Base-by-base conservation (phyloP, 2,888 invertebrate species). In the Cartodere bifasciata region DNA sequence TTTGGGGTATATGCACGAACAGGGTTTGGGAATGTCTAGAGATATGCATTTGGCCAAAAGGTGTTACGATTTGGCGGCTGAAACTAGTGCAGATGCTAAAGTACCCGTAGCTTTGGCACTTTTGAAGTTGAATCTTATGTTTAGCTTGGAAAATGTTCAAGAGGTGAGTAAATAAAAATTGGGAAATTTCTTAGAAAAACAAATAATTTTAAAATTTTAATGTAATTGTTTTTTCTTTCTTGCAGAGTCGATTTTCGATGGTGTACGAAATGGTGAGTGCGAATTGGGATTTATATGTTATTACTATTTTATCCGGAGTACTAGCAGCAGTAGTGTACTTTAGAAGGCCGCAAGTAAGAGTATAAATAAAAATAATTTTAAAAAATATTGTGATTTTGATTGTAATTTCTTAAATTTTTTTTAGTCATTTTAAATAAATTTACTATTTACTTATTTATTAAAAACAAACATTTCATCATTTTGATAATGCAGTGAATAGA, bases 1-100 rank as follows among this genome's bases (percentile, higher is more conserved):
- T 65, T 70, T 99, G 40, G 98, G 92, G 13, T 99, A 95, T 61
- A 98, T 98, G 98, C 95, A 98, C 62, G 95, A 97, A 61, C 84
- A 86, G 44, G 98, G 98, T 0, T 66, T 95, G 13, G 98, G 98
- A 4, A 79, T 98, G 63, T 67, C 74, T 4, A 71, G 68, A 32
- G 84, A 98, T 65, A 75, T 90, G 52, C 91, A 98, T 65, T 65
- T 98, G 35, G 98, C 98, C 14, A 99, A 99, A 64, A 72, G 98
- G 14, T 54, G 53, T 28, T 98, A 97, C 64, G 98, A 98, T 67
- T 72, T 86, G 59, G 94, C 95, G 1, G 87, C 87, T 1, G 88
- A 94, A 56, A 84, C 91, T 0, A 86, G 84, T 53, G 68, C 79
- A 0, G 95, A 97, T 59, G 97, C 97, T 1, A 80, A 85, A 50